A percentile compares a stretch with the other conserved stretches of the same genome.
These are phyloP conservation scores for Podarcis siculus DNA, from an alignment of 2,797 vertebrate genomes.

Conservation along the genomic window DNA sequence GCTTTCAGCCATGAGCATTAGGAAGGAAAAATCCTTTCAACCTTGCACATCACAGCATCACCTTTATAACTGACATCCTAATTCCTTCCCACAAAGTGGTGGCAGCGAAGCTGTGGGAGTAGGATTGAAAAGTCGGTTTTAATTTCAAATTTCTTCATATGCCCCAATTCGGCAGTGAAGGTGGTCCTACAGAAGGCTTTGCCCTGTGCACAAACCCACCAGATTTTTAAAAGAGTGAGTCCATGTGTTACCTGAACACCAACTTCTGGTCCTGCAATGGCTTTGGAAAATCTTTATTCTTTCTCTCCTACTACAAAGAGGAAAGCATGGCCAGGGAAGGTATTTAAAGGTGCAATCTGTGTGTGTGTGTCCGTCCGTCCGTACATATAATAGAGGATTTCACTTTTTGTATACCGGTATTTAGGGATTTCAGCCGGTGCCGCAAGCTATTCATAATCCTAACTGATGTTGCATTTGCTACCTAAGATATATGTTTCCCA, in stretches of 20 bases:
- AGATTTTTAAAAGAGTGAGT: neutral
- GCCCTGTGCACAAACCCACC: neutral
- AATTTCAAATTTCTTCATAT: constrained; percentile 24
- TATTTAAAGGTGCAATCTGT: neutral
- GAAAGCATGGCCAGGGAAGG: neutral
- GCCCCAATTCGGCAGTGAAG: neutral
- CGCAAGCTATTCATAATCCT: neutral
- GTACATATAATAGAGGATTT: constrained; percentile 13
- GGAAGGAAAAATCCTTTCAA: constrained; percentile 41
- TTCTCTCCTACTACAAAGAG: neutral
- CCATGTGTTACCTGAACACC: neutral
- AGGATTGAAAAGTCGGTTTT: constrained; percentile 16
- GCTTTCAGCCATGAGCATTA: constrained; percentile 42
- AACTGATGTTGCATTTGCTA: neutral
- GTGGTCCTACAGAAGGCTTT: neutral
- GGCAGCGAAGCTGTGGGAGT: constrained; percentile 25
- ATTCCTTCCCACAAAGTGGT: constrained; percentile 3
- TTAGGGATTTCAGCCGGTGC: neutral
- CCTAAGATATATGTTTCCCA: neutral
- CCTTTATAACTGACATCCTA: constrained; percentile 54
- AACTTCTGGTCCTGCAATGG: neutral
- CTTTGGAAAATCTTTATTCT: constrained; percentile 4
- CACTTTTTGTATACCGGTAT: neutral
- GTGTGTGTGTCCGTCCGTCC: too few species aligned
- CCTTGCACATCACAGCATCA: constrained; percentile 41